Conservation (phyloP, 2,888 invertebrate genomes). For the Apotomis capreana region DNA sequence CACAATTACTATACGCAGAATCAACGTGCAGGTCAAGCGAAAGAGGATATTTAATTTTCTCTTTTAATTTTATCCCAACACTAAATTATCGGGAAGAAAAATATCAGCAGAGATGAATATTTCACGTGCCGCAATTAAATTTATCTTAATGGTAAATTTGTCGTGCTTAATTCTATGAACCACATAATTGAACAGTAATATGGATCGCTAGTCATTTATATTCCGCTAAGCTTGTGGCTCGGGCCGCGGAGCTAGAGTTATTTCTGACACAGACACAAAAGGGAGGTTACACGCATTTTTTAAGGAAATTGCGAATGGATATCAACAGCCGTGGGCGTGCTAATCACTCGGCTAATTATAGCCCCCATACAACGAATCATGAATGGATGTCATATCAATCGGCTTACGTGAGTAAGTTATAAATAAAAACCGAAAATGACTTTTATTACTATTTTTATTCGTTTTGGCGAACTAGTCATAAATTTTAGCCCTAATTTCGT, state of each 20-base stretch:
- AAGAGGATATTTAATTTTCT: neutral
- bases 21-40: neutral
- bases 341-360: constrained; percentile 50
- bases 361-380: constrained; percentile 7
- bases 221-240: constrained; percentile 37
- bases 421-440: constrained; percentile 5
- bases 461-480: constrained; percentile 22
- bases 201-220: neutral
- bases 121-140: no score
- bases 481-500: constrained; percentile 26
- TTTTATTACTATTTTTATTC: constrained; percentile 31
- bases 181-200: neutral
- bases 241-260: constrained; percentile 48
- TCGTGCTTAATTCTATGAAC: neutral
- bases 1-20: neutral
- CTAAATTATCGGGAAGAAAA: no score
- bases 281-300: constrained; percentile 57
- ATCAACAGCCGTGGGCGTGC: constrained; percentile 53
- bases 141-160: neutral
- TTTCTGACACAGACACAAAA: constrained; percentile 59
- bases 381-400: constrained; percentile 10
- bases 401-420: constrained; percentile 18
- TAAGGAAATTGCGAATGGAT: constrained; percentile 56
- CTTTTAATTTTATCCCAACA: no score
- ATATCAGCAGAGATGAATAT: no score